Evolutionary conservation across 2,113 vertebrate species (phyloP).

Genomic region (Zingel zingel): DNA sequence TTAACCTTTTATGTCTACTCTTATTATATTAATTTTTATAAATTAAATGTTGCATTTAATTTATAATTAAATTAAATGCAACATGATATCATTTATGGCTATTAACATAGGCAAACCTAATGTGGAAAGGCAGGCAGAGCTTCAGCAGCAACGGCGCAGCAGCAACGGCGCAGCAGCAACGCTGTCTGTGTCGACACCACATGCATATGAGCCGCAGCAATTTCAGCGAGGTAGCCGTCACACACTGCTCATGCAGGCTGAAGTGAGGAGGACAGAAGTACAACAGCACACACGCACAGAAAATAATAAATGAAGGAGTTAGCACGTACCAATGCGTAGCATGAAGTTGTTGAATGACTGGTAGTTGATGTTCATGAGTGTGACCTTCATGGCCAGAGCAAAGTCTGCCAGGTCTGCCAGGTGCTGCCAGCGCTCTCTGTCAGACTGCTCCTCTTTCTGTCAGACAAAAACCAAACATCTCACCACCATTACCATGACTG

Average conservation of each 20-base stretch:
- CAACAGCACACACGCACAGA: background rate
- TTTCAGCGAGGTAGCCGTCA: background rate
- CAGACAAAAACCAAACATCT: background rate
- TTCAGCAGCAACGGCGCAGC: too few species aligned
- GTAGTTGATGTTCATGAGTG: slow-evolving; percentile 97
- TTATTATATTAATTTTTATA: too few species aligned
- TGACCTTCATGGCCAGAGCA: slow-evolving; percentile 96
- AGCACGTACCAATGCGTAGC: slow-evolving; percentile 92
- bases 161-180: background rate
- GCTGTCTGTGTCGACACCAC: background rate
- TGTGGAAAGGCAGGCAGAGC: background rate
- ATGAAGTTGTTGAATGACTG: slow-evolving; percentile 99
- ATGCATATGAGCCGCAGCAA: background rate
- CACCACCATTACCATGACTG: background rate
- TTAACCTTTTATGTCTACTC: background rate
- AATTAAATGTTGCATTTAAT: too few species aligned
- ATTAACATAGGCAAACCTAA: background rate
- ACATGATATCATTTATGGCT: background rate
- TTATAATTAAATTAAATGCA: background rate
- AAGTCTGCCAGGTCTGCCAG: slow-evolving; percentile 96
- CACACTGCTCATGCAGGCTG: too few species aligned
- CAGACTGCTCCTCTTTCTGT: slow-evolving; percentile 89
- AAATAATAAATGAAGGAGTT: background rate
- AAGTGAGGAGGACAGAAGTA: background rate
- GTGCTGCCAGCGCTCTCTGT: slow-evolving; percentile 96